These are phyloP conservation scores for Ammodramus savannarum DNA, from an alignment of 2,113 vertebrate genomes.

Conservation along the genomic window DNA sequence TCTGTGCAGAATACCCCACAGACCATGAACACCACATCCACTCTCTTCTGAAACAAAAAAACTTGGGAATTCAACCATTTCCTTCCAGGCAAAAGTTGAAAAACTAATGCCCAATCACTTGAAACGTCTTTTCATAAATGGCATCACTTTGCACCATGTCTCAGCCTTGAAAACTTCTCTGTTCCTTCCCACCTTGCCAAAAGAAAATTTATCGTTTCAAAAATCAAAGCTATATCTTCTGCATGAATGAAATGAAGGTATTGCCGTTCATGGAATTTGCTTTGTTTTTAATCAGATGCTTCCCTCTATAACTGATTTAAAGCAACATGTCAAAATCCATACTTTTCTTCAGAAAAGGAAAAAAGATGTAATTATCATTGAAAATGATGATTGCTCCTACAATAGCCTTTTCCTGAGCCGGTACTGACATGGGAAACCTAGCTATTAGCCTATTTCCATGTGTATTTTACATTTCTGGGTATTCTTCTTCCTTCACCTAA, in stretches of 20 bases:
- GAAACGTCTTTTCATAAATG: background rate
- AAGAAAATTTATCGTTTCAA: background rate
- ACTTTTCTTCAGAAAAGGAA: background rate
- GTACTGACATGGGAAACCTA: background rate
- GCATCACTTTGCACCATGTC: accelerated
- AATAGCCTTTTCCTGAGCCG: accelerated
- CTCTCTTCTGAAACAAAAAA: background rate
- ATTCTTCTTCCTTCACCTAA: background rate
- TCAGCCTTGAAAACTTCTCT: background rate
- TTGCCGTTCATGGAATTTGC: background rate
- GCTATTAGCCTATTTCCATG: background rate
- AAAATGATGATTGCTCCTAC: background rate
- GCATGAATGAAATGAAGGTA: background rate
- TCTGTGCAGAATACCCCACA: background rate
- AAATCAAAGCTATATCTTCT: background rate
- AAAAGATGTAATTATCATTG: background rate
- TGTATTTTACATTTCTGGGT: background rate
- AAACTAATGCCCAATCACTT: background rate
- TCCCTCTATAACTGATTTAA: background rate
- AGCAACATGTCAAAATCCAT: background rate
- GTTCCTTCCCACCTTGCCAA: background rate
- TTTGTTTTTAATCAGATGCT: background rate
- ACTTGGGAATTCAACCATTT: background rate
- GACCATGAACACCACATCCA: background rate
- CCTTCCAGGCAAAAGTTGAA: background rate